Base-by-base conservation (phyloP, 2,888 invertebrate genomes). In the Lepidonotus clava region DNA sequence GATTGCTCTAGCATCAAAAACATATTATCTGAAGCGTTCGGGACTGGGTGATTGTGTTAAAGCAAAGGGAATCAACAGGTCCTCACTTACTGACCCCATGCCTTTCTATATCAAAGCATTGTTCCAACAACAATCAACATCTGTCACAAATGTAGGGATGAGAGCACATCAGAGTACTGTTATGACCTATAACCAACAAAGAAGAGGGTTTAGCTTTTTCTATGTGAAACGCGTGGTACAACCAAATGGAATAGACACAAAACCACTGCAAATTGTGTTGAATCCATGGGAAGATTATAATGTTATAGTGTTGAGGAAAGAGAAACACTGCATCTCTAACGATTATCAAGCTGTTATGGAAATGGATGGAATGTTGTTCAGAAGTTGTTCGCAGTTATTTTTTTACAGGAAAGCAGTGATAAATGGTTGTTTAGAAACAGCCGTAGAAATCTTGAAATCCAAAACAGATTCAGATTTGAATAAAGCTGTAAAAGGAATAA, bases 1-100 rank as follows among this genome's bases (percentile, higher is more conserved):
- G 24, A 51, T 87, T 24, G 85, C 83, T 21, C 61, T 87, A 1
- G 80, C 71, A 11, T 53, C 67, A n/a, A 88, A 88, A 51, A 86
- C 80, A 8, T 86, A 86, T 32, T n/a, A 56, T n/a, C 56, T 56
- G n/a, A n/a, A 56, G n/a, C 56, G 56, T 14, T n/a, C 56, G 14
- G n/a, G n/a, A 5, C 28, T 34, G 14, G 32, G 28, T 36, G 6
- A 71, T 18, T 14, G 36, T 32, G 71, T 71, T 71, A 71, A 71
- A 38, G 34, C 34, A 5, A 71, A 71, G 38, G 71, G 71, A 18
- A 34, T 71, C 34, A 71, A 71, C 71, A 71, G 32, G 71, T 28
- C 14, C 18, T 8, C 71, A 8, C 18, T 71, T 8, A 14, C 4
- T 4, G 34, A 71, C 32, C 71, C 18, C 4, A 8, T 8, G 4